Evolutionary conservation across 92 coral and sea anemone species (phyloP), one percentile per base, ranked within the genome.

Genomic region (Meandrina meandrites): DNA sequence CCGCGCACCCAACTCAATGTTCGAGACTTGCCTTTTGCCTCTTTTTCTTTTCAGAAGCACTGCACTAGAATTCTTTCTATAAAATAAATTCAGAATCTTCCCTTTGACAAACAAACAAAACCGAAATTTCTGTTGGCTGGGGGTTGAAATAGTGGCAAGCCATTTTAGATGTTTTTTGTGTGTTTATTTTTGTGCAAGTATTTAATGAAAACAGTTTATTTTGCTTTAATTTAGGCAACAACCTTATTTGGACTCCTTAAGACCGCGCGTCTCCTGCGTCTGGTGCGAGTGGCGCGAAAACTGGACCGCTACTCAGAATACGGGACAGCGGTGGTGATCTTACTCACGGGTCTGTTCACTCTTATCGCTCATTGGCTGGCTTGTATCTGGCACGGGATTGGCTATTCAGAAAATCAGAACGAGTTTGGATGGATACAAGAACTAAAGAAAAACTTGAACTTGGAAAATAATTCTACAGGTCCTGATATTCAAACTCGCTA

Each of bases 281-380:
- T 97, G 79, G 97, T 97, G 67, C 96, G 99, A 36, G 99, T 97
- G 84, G 96, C 98, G 24, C 88, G 99, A 71, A 97, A 97, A 88
- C 93, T 97, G 27, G 99, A 97, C 73, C 97, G 99, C 36, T 97
- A 97, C 89, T 97, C 99, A 48, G 99, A 97, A 85, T 97, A 97
- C 50, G 99, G 99, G 79, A 88, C 93, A 31, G 99, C 99, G 45
- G 99, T 97, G 14, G 97, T 95, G 22, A 84, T 97, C 60, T 92
- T 97, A 57, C 95, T 97, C 75, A 97, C 98, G 84, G 93, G 98
- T 32, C 79, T 95, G 22, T 97, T 97, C 67, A 85, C 95, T n/a
- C 90, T 97, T 54, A 64, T 95, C 77, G 99, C 99, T 76, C 99
- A 97, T 89, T 97, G 99, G 99, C 72, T 97, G 73, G 99, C 99